Conservation (phyloP, 2,888 invertebrate genomes). For the Sinelater perroti region DNA sequence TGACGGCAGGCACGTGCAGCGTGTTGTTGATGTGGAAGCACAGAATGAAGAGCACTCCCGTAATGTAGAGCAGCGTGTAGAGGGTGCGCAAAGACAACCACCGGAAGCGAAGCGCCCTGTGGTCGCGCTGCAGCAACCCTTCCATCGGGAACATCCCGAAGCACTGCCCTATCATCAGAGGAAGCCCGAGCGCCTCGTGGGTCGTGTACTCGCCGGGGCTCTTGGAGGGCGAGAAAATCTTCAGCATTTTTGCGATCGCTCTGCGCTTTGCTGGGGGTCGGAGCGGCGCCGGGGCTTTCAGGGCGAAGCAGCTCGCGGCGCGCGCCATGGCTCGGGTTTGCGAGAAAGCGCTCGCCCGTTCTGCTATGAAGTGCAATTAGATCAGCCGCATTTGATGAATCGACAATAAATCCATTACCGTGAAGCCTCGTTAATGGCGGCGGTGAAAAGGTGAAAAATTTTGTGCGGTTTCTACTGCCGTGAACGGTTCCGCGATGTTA, state of each 20-base stretch:
- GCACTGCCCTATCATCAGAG: conserved; percentile 36
- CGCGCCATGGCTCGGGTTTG: no score
- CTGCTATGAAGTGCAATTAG: not conserved
- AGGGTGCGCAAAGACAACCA: conserved; percentile 20
- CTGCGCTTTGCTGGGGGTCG: no score
- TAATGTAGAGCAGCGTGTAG: conserved; percentile 14
- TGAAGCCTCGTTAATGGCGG: not conserved
- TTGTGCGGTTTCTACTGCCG: no score
- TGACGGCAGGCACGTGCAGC: not conserved
- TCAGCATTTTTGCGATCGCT: not conserved
- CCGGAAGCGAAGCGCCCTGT: conserved; percentile 22
- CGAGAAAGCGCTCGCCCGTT: not conserved
- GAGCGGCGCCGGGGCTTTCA: no score
- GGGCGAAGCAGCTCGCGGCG: no score
- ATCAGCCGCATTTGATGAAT: not conserved
- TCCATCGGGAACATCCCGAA: conserved; percentile 38
- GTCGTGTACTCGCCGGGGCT: not conserved
- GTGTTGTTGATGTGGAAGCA: conserved; percentile 9
- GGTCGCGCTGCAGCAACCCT: conserved; percentile 18
- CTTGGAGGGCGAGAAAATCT: not conserved
- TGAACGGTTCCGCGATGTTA: no score
- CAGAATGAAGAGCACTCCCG: conserved; percentile 5
- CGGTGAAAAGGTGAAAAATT: no score
- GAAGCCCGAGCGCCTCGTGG: conserved; percentile 15
- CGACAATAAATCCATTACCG: not conserved